A percentile compares a stretch with the other conserved stretches of the same genome.
Evolutionary conservation across 2,113 vertebrate genomes (phyloP).

Genomic region (cattle (Bos taurus)): DNA sequence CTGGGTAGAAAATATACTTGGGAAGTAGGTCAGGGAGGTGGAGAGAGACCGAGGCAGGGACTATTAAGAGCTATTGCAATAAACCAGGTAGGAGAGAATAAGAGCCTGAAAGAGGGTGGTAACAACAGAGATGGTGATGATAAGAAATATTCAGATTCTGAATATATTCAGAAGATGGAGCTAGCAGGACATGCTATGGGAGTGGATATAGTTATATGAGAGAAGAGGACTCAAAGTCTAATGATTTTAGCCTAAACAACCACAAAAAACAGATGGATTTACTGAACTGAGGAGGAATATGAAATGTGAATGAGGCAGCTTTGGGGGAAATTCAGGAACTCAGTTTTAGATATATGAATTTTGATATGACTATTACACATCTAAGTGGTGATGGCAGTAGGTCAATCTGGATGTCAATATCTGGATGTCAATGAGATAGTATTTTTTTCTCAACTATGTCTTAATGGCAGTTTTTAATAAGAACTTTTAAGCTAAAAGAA

Average conservation of each 20-base stretch:
- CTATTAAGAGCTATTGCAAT: neutral
- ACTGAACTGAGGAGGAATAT: neutral
- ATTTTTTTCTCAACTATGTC: neutral
- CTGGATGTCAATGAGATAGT: neutral
- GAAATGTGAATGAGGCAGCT: neutral
- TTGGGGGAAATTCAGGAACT: neutral
- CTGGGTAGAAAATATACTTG: neutral
- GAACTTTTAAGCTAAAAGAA: neutral
- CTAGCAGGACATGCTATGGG: neutral
- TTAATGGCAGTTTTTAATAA: neutral
- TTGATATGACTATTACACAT: neutral
- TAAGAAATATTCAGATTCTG: neutral
- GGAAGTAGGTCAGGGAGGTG: neutral
- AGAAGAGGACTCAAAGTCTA: neutral
- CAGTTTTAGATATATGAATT: neutral
- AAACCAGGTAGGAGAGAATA: neutral
- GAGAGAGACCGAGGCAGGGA: neutral
- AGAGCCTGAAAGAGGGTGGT: neutral
- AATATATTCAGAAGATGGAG: neutral
- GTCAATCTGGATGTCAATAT: neutral
- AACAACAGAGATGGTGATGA: neutral
- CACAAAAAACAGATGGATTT: neutral
- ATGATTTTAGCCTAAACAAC: neutral
- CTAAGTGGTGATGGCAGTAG: neutral
- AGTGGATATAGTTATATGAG: neutral